These are phyloP conservation scores for Empidonax alnorum DNA, from an alignment of 2,113 vertebrate genomes.

Conservation along the genomic window DNA sequence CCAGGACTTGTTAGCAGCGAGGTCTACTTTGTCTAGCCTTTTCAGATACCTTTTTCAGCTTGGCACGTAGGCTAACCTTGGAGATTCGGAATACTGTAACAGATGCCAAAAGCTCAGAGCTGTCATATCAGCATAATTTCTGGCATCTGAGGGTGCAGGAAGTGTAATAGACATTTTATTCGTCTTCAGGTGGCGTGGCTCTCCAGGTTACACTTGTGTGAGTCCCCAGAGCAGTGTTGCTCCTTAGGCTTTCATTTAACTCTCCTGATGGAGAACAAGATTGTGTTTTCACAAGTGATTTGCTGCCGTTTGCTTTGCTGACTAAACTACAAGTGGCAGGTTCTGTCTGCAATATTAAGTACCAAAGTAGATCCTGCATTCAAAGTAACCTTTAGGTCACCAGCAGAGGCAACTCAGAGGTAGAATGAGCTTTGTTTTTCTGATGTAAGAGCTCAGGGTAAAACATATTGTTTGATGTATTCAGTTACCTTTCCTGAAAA, in stretches of 20 bases:
- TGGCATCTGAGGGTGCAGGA: neutral
- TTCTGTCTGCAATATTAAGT: constrained; percentile 39
- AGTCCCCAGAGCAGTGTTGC: neutral
- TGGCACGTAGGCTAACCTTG: neutral
- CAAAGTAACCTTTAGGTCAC: constrained; percentile 9
- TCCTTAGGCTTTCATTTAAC: neutral
- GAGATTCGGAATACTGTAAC: neutral
- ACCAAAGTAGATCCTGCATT: neutral
- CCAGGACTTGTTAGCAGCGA: neutral
- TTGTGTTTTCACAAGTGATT: constrained; percentile 14
- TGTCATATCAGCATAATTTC: neutral
- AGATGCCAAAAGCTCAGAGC: neutral
- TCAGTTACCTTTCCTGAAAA: neutral
- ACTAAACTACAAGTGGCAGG: constrained; percentile 26
- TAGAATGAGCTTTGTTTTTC: neutral
- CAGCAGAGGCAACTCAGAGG: neutral
- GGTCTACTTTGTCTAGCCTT: neutral
- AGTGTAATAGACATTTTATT: neutral
- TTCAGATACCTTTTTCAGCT: neutral
- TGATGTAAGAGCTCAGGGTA: neutral
- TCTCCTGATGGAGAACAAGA: neutral
- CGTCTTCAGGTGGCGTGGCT: neutral
- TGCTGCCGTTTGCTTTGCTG: constrained; percentile 4
- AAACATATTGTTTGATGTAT: neutral
- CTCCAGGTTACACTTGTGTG: neutral